Base-by-base conservation (phyloP, 2,113 vertebrate species). In the Phrynocephalus versicolor region DNA sequence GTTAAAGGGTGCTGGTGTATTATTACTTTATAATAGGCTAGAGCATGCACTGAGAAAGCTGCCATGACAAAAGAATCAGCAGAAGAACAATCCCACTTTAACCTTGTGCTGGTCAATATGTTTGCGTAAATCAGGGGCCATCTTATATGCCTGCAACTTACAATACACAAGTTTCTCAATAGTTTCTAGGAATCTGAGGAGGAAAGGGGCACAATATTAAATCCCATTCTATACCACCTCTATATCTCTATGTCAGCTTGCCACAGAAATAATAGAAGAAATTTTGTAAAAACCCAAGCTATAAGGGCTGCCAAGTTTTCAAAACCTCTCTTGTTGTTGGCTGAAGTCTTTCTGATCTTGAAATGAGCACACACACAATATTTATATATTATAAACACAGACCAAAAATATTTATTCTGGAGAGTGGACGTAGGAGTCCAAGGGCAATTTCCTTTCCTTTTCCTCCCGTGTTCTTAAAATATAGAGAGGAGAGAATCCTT, bases 11-110 rank as follows among this genome's bases (percentile, higher is more conserved):
- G 71, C 58, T 65, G 41, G 71, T 62, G 80, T 81, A 69, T 81
- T 86, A 74, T 51, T 70, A 86, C 60, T 60, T 85, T 85, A 80
- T 80, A 85, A 85, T 72, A 85, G 84, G 39, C 84, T 80, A 80
- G 78, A 86, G 70, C 78, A 86, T 74, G 39, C 78, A 81, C 75
- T 83, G 78, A 81, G 70, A 81, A 81, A 64, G 64, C 78, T 65
- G 60, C 57, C 39, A 55, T 73, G 78, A 73, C n/a, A 16, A 78
- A 60, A 86, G 39, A 80, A 30, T 30, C 58, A 81, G n/a, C 18
- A 37, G n/a, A 80, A 74, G 58, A 80, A 80, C 79, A 73, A 79
- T 72, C 55, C 64, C 21, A 73, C 39, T 39, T 80, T 51, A 72
- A n/a, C 77, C 37, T 80, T 62, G 30, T 74, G 16, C 45, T 74